Evolutionary conservation across 1,140 invertebrate species (phyloP), one percentile per base, ranked within the genome.

Genomic region (Cepaea nemoralis): DNA sequence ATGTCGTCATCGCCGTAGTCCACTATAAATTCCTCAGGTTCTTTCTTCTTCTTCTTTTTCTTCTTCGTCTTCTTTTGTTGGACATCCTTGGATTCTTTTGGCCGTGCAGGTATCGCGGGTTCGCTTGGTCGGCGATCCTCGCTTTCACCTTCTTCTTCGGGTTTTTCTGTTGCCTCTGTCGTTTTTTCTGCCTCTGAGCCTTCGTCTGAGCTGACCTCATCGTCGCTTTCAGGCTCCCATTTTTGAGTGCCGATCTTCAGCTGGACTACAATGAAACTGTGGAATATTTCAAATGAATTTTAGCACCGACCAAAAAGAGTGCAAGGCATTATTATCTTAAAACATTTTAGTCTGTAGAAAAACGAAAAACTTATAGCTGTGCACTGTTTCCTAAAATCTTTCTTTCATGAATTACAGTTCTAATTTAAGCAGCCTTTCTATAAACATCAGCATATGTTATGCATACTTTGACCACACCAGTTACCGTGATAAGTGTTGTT

Each of bases 161-260:
- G 31, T 69, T 50, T 39, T 33, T 67, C 48, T 42, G 16, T 27
- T n/a, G 2, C 45, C 5, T 6, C 50, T 39, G 1, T 24, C 35
- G 37, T 12, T 27, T 45, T 50, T 1, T 75, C n/a, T 22, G 14
- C 31, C 10, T 75, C 45, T 22, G 10, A 2, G n/a, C 69, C 66
- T 27, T 79, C 75, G 14, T 66, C 75, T 0, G 75, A 77, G 55
- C 75, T 77, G n/a, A 12, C n/a, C 16, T 55, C 48, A 5, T 42
- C 75, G 31, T 48, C 37, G 33, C n/a, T n/a, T 33, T 77, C 75
- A 19, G 1, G 3, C 50, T 77, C 75, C 75, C 75, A 77, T 40
- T 63, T 77, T n/a, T 77, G 31, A 8, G 75, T 55, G 0, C 75
- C 75, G 0, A 19, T 33, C 14, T 48, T 77, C 48, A 77, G n/a